phyloP scores from a whole-genome alignment of 2,888 invertebrate genomes.

The Cataglyphis rosenhaueri region DNA sequence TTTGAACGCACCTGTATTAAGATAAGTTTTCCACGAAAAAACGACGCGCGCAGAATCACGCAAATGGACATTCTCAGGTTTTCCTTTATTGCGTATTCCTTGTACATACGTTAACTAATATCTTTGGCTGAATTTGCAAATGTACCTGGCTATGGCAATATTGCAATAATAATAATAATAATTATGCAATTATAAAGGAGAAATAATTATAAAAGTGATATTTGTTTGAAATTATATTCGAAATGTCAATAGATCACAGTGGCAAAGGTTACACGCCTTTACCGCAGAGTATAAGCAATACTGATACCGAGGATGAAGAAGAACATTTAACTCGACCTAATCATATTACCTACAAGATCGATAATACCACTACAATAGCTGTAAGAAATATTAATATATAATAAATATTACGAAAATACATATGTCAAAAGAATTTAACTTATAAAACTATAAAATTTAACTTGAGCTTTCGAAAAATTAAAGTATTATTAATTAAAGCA shows the following conservation, averaged over 20 bases:
- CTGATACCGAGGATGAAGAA: conserved; percentile 91
- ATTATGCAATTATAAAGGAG: neutral
- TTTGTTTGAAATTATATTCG: neutral
- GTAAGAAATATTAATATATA: conserved; percentile 46
- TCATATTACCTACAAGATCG: conserved; percentile 48
- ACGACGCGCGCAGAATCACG: neutral
- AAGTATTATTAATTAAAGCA: neutral
- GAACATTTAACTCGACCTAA: conserved; percentile 73
- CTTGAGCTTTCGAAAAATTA: neutral
- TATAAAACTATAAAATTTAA: neutral
- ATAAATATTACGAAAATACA: neutral
- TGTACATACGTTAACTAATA: neutral
- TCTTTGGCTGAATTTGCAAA: neutral
- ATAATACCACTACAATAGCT: conserved; percentile 59
- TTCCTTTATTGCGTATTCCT: neutral
- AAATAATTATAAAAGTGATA: conserved; percentile 3
- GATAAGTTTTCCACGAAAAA: neutral
- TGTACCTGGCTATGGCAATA: neutral
- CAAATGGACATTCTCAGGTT: neutral
- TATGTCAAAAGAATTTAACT: neutral
- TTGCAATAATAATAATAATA: neutral
- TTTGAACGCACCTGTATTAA: neutral
- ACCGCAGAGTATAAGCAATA: conserved; percentile 92
- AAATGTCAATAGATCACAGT: conserved; percentile 78
- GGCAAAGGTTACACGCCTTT: conserved; percentile 89